A percentile compares a stretch with the other conserved stretches of the same genome.
Evolutionary conservation across 1,140 invertebrate species (phyloP).

Genomic region (Plectrocnemia conspersa): DNA sequence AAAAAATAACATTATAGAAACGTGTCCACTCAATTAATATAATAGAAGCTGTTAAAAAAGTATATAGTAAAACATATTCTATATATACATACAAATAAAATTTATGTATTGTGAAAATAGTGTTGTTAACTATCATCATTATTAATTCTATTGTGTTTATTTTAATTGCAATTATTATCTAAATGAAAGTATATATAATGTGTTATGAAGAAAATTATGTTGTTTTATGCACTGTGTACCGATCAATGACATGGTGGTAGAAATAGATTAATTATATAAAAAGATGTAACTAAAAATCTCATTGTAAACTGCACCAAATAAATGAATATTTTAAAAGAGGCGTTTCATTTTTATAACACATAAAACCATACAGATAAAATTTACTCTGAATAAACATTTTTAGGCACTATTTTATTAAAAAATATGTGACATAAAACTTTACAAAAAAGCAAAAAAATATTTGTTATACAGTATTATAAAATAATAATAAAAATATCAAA

Average conservation of each 20-base stretch:
- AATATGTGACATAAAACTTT: too few species aligned
- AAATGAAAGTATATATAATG: slow-evolving; percentile 6
- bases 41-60: slow-evolving; percentile 13
- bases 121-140: slow-evolving; percentile 1
- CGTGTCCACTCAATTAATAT: too few species aligned
- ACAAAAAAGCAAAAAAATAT: too few species aligned
- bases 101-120: not conserved
- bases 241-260: too few species aligned
- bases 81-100: slow-evolving; percentile 17
- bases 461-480: too few species aligned
- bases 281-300: slow-evolving; percentile 8
- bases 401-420: too few species aligned
- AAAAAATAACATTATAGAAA: too few species aligned
- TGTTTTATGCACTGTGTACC: not conserved
- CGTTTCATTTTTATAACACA: not conserved
- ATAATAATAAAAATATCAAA: not conserved
- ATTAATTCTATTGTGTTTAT: slow-evolving; percentile 12
- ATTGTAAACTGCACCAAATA: slow-evolving; percentile 32
- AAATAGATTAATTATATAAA: slow-evolving; percentile 1
- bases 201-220: slow-evolving; percentile 3
- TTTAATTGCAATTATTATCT: not conserved
- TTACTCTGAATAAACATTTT: too few species aligned
- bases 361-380: too few species aligned
- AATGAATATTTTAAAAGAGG: slow-evolving; percentile 35
- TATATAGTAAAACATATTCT: slow-evolving; percentile 8